A percentile compares a stretch with the other conserved stretches of the same genome.
These are phyloP conservation scores for Lasaia peninsularis DNA, from an alignment of 1,140 invertebrate genomes.

Conservation along the genomic window DNA sequence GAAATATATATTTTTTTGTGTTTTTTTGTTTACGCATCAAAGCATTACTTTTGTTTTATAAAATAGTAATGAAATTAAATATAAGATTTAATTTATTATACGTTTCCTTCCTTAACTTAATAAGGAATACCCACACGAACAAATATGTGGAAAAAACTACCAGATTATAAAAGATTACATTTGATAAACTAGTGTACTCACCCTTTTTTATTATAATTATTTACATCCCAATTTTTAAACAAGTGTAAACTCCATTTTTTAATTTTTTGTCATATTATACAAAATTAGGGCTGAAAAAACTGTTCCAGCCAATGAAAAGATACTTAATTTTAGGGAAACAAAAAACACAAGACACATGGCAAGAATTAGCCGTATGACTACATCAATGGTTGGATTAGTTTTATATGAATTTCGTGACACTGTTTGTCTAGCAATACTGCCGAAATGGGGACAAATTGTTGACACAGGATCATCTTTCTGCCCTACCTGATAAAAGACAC, in stretches of 20 bases:
- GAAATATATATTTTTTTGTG: too few species aligned
- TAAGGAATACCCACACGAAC: too few species aligned
- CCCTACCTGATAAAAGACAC: slow-evolving; percentile 46
- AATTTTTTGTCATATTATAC: not conserved
- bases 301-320: slow-evolving; percentile 65
- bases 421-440: slow-evolving; percentile 66
- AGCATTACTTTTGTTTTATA: too few species aligned
- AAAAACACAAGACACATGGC: slow-evolving; percentile 67
- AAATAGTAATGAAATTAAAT: too few species aligned
- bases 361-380: slow-evolving; percentile 51
- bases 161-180: too few species aligned
- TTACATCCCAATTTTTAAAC: not conserved
- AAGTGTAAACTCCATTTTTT: not conserved
- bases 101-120: too few species aligned
- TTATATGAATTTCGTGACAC: slow-evolving; percentile 69
- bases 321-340: slow-evolving; percentile 64
- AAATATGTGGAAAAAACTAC: too few species aligned
- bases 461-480: slow-evolving; percentile 66
- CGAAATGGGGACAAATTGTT: slow-evolving; percentile 68
- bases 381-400: slow-evolving; percentile 67
- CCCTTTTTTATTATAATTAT: too few species aligned
- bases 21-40: too few species aligned
- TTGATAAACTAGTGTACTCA: too few species aligned
- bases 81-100: too few species aligned
- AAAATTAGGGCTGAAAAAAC: slow-evolving; percentile 26